Evolutionary conservation across 2,797 vertebrate genomes (phyloP).

Genomic region (Micropoecilia bifurca): DNA sequence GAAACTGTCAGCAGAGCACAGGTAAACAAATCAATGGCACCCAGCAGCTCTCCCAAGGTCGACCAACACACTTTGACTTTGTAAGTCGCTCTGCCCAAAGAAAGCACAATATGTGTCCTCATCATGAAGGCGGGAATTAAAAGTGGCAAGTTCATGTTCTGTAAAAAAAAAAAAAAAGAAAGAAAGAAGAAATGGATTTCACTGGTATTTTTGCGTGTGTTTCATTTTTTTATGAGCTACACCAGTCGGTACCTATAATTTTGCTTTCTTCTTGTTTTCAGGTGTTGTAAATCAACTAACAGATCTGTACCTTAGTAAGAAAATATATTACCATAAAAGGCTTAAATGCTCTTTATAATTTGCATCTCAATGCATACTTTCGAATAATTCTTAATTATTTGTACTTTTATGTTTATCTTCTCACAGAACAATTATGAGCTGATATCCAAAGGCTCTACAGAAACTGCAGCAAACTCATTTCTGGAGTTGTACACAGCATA

Average conservation of each 20-base stretch:
- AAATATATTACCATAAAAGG: background rate
- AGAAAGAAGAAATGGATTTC: background rate
- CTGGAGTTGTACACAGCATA: background rate
- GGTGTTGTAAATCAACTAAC: background rate
- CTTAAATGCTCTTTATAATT: background rate
- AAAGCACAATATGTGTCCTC: background rate
- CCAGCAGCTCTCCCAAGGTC: conserved; percentile 78
- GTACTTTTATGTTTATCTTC: background rate
- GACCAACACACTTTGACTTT: conserved; percentile 29
- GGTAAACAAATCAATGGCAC: conserved; percentile 88
- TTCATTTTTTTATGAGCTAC: background rate
- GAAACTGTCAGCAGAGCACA: conserved; percentile 81
- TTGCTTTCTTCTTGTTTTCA: background rate
- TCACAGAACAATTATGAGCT: background rate
- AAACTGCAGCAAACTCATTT: background rate
- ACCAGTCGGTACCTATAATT: background rate
- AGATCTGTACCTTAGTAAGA: background rate
- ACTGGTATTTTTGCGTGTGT: background rate
- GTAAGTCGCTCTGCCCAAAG: background rate
- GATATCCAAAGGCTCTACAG: background rate
- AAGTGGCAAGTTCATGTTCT: background rate
- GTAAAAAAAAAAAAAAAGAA: background rate
- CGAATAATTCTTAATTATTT: background rate
- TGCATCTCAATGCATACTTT: background rate
- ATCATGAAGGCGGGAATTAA: background rate